Evolutionary conservation across 2,113 vertebrate species (phyloP), one percentile per base, ranked within the genome.

Genomic region (Hyperoodon ampullatus): DNA sequence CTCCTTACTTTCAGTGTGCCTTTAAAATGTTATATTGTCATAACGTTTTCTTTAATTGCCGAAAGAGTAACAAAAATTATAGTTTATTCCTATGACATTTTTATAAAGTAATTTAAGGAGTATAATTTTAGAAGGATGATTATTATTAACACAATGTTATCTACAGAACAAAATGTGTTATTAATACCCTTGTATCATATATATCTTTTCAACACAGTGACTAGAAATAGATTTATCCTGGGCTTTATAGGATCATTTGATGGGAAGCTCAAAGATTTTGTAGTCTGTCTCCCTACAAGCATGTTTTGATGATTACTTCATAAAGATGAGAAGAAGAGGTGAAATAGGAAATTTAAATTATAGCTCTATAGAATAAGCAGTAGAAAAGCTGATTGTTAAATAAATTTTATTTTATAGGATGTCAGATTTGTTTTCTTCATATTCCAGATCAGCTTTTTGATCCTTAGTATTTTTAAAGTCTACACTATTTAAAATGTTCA

Each of bases 271-370:
- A 88, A 90, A 88, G 4, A 42, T 18, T 23, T 89, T 95, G 63
- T 47, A 80, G 58, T 77, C 53, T 94, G 53, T 81, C 58, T 93
- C 77, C 8, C 60, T 72, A 21, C 86, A 72, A 96, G 12, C 3
- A 39, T 66, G 60, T 97, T 95, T 77, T 44, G n/a, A 88, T 93
- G 30, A 90, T 94, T 77, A 72, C n/a, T 96, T 92, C 30, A 85
- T 84, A 95, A 95, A 90, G 47, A 26, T 39, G 13, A 83, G 39
- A 70, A n/a, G 35, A 82, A 82, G 39, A 39, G 14, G 60, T 68
- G 24, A 95, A 93, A 71, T 72, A 93, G 24, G 21, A 92, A 66
- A 26, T 63, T 70, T 66, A 89, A 92, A 86, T 95, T 96, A 93
- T 33, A 95, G n/a, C 15, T 86, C n/a, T 55, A 28, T n/a, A 74